phyloP scores from a whole-genome alignment of 1,140 invertebrate genomes.

The Theocolax elegans region DNA sequence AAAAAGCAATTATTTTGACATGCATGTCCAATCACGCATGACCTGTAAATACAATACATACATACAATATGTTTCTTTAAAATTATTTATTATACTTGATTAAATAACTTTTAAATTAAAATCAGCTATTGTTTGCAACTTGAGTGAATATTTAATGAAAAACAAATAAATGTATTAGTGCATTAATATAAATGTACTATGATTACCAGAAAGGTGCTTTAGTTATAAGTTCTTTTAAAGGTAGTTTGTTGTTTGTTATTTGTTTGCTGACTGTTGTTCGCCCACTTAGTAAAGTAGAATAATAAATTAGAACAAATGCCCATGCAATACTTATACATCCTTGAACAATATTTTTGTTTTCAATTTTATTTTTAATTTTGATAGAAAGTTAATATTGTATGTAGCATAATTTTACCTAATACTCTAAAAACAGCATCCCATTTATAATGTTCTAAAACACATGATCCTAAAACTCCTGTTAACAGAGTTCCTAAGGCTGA shows the following conservation, averaged over 20 bases:
- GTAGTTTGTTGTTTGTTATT: slow-evolving; percentile 60
- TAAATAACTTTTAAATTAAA: no score
- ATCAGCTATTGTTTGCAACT: slow-evolving; percentile 1
- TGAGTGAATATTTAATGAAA: neutral
- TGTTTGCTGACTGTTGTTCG: slow-evolving; percentile 50
- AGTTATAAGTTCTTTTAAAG: slow-evolving; percentile 70
- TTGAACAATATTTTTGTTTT: slow-evolving; percentile 44
- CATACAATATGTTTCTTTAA: slow-evolving; percentile 40
- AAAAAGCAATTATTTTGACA: slow-evolving; percentile 83
- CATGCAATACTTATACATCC: slow-evolving; percentile 70
- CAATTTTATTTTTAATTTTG: neutral
- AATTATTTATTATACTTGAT: slow-evolving; percentile 45
- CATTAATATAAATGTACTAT: slow-evolving; percentile 41
- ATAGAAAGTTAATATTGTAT: slow-evolving; percentile 7
- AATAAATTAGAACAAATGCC: slow-evolving; percentile 68
- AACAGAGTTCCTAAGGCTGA: slow-evolving; percentile 74
- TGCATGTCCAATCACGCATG: slow-evolving; percentile 77
- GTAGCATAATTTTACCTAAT: no score
- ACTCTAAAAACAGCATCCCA: slow-evolving; percentile 78
- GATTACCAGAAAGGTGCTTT: slow-evolving; percentile 72
- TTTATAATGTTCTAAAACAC: slow-evolving; percentile 74
- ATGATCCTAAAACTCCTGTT: slow-evolving; percentile 77
- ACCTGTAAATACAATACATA: slow-evolving; percentile 66
- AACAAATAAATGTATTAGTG: no score
- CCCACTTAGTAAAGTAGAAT: slow-evolving; percentile 59